Base-by-base conservation (phyloP, 2,113 vertebrate species). In the Rhizomys pruinosus region DNA sequence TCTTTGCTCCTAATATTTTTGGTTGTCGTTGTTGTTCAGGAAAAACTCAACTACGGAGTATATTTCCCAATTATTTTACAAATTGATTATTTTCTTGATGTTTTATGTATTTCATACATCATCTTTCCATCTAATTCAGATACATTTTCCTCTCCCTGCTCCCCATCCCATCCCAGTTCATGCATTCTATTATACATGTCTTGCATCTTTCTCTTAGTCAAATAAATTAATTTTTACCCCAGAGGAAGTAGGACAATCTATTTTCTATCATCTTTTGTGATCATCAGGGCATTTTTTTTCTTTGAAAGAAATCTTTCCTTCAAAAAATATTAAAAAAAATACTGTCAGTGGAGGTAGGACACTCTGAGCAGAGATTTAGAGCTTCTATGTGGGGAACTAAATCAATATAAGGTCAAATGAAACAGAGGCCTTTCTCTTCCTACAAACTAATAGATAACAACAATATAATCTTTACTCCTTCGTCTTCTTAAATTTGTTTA, bases 401-500 rank as follows among this genome's bases (percentile, higher is more conserved):
- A 94, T 95, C 90, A 76, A 93, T 95, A 91, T 39, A 89, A 89
- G 72, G 80, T 96, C 92, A 96, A 85, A 87, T 87, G 92, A 91
- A 94, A 71, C 37, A 84, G 52, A 6, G 27, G 3, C 12, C 47
- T n/a, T 90, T 92, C 73, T n/a, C 23, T 15, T 95, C 20, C 84
- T 93, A 71, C 47, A 93, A 89, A 91, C 39, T 72, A 91, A 87
- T 84, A n/a, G 71, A 93, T 76, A 72, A 94, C 86, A 68, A 8
- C 42, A 87, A 57, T 69, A 23, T 42, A 93, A 80, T 89, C 29
- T 89, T 94, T 87, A 42, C 7, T 89, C 20, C 19, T 91, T 87
- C 91, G 16, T 44, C 55, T 11, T 92, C 13, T 16, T 90, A 80
- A 61, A 27, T 76, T 92, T 57, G 25, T 89, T 78, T 76, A 42